A percentile compares a stretch with the other conserved stretches of the same genome.
phyloP scores from a whole-genome alignment of 2,113 vertebrate genomes.

The human region GRCh38 chr7:111036001-111036500 shows the following conservation, averaged over 20 bases:
- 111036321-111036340: not conserved
- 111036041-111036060: not conserved
- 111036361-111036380: not conserved
- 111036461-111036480: not conserved
- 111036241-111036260: not conserved
- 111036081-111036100: not conserved
- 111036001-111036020: not conserved
- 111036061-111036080: not conserved
- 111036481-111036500: conserved; percentile 7
- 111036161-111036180: not conserved
- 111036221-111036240: not conserved
- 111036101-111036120: not conserved
- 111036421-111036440: not conserved
- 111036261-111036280: not conserved
- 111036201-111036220: not conserved
- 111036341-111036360: not conserved
- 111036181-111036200: not conserved
- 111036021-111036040: not conserved
- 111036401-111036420: not conserved
- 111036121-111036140: not conserved
- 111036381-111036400: not conserved
- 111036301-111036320: not conserved
- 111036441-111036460: not conserved
- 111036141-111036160: not conserved
- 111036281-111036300: not conserved